Evolutionary conservation across 2,797 vertebrate species (phyloP), one percentile per base, ranked within the genome.

Genomic region (Eremophila alpestris): DNA sequence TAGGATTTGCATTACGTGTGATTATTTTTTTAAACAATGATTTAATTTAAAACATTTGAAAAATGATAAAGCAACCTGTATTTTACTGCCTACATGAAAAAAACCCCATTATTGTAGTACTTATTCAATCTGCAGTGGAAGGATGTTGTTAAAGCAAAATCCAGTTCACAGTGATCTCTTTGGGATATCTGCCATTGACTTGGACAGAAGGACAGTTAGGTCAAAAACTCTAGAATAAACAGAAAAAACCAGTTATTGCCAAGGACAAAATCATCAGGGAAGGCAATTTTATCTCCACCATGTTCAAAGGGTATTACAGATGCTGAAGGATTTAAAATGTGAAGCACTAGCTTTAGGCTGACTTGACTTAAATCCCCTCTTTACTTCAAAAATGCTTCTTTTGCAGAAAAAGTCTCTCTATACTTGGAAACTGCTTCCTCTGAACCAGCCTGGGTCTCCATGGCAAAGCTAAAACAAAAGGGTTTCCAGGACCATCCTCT

Each of bases 401-500:
- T 95, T 83, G 26, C 95, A 98, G 98, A 87, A 94, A 97, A 96
- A 70, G 48, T 71, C 55, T 84, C 32, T 77, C 43, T 2, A 5
- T 56, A 48, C 65, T 49, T 80, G 54, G 95, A 94, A 94, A 40
- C 23, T 19, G 16, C 48, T 23, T 22, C 79, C n/a, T 81, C 93
- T 83, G 97, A 98, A 65, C 98, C 99, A 73, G 96, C 97, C 80
- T 99, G 99, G 98, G 94, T 99, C 90, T 98, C 98, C 26, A 58
- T 98, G 97, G 98, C 98, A 89, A 99, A 98, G 95, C 98, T 98
- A 87, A 99, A 98, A 75, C 98, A 98, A 93, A 99, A 95, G 90
- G 94, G 98, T 94, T 99, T 98, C 91, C 98, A 97, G 74, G 98
- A 97, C 19, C 96, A 97, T 41, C 94, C 95, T 5, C 93, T 98